phyloP scores from a whole-genome alignment of 2,888 invertebrate genomes.

The Trichopria drosophilae region DNA sequence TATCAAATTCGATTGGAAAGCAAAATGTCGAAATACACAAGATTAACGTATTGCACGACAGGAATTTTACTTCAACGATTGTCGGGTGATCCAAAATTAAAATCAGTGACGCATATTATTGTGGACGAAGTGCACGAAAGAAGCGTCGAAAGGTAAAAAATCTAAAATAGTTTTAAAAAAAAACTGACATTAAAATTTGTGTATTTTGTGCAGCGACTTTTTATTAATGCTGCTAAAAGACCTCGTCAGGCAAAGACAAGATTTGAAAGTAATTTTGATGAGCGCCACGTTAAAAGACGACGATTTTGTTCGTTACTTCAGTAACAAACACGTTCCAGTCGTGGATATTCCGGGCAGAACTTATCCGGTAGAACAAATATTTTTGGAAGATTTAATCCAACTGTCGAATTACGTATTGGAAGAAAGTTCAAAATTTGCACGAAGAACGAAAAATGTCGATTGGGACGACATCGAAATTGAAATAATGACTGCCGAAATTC shows the following conservation, averaged over 20 bases:
- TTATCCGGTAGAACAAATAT: constrained; percentile 79
- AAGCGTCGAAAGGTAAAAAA: constrained; percentile 74
- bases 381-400: constrained; percentile 81
- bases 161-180: background rate
- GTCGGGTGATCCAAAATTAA: constrained; percentile 75
- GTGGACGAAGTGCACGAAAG: constrained; percentile 94
- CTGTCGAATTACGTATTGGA: constrained; percentile 65
- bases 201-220: constrained; percentile 71
- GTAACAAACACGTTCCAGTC: constrained; percentile 74
- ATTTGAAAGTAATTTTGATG: constrained; percentile 86
- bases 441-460: constrained; percentile 67
- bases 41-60: constrained; percentile 90
- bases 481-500: constrained; percentile 67
- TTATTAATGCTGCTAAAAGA: constrained; percentile 80
- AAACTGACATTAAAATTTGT: constrained; percentile 9
- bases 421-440: constrained; percentile 66
- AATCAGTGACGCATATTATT: constrained; percentile 79
- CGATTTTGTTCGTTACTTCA: constrained; percentile 83
- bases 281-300: constrained; percentile 89
- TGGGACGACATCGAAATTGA: constrained; percentile 67
- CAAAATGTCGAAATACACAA: constrained; percentile 75
- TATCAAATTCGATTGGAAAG: constrained; percentile 80
- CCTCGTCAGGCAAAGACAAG: constrained; percentile 70
- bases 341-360: constrained; percentile 83
- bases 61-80: constrained; percentile 85